phyloP scores from a whole-genome alignment of 2,113 vertebrate species.

The cattle (Bos taurus) region ARS-UCD2.0 NC_037349.1:44701001-44701500 shows the following conservation, averaged over 20 bases:
- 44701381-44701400: not conserved
- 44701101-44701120: not conserved
- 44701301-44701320: not conserved
- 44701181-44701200: no score
- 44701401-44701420: not conserved
- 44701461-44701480: not conserved
- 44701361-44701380: not conserved
- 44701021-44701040: not conserved
- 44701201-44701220: no score
- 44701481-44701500: not conserved
- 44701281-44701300: no score
- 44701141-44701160: not conserved
- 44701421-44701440: not conserved
- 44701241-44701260: no score
- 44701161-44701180: no score
- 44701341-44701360: slow-evolving; percentile 15
- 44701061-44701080: not conserved
- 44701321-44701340: not conserved
- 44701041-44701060: not conserved
- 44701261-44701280: no score
- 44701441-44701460: not conserved
- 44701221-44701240: no score
- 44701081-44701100: slow-evolving; percentile 1
- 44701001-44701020: not conserved
- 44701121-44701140: not conserved